These are phyloP conservation scores for Philonicus albiceps DNA, from an alignment of 2,888 invertebrate genomes.

Conservation along the genomic window DNA sequence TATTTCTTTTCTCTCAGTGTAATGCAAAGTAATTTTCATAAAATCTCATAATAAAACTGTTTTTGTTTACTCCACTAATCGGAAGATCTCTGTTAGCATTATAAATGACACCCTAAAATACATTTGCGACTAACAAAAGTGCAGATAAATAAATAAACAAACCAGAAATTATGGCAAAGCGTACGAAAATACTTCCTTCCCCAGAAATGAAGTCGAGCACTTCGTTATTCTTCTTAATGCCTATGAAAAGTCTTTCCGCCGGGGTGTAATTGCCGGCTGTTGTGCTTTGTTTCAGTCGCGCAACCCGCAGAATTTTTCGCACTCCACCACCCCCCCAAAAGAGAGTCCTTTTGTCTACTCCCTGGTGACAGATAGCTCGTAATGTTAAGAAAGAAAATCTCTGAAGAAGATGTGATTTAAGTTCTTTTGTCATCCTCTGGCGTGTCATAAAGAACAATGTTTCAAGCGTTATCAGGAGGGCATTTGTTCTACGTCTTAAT, in stretches of 20 bases:
- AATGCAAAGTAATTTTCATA: too few species aligned
- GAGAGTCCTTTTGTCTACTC: background rate
- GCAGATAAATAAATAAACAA: conserved; percentile 15
- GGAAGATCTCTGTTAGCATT: background rate
- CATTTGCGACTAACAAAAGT: conserved; percentile 3
- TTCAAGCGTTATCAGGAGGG: background rate
- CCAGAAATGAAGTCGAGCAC: conserved; percentile 9
- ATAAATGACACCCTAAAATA: conserved; percentile 3
- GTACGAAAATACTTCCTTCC: conserved; percentile 10
- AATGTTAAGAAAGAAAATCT: background rate
- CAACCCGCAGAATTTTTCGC: background rate
- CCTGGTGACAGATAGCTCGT: conserved; percentile 3
- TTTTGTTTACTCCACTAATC: background rate
- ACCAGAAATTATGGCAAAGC: conserved; percentile 5
- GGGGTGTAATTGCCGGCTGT: conserved; percentile 12
- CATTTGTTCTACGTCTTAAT: background rate
- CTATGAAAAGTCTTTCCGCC: background rate
- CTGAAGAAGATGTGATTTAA: conserved; percentile 20
- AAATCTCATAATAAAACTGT: background rate
- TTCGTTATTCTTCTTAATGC: background rate
- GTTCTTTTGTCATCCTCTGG: conserved; percentile 10
- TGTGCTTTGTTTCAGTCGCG: background rate
- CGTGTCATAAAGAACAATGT: conserved; percentile 4
- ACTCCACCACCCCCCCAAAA: background rate
- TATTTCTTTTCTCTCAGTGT: too few species aligned